Evolutionary conservation across 2,113 vertebrate species (phyloP), one percentile per base, ranked within the genome.

Genomic region (Microtus oregoni): DNA sequence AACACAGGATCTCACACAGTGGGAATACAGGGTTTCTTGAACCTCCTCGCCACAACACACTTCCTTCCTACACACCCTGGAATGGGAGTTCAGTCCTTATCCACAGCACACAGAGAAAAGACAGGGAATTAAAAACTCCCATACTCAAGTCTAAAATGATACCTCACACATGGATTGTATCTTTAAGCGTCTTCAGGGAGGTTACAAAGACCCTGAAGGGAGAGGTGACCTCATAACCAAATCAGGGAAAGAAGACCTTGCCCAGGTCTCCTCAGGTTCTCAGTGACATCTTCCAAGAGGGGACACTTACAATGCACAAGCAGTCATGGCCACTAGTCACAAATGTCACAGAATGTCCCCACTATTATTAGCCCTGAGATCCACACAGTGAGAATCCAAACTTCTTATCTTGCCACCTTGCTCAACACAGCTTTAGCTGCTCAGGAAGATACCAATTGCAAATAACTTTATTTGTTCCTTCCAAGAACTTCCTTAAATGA

Each of bases 21-120:
- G 22, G 3, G 47, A 47, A 12, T 0, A 1, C 0, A 3, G 35
- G 30, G 4, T 11, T 28, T 91, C 35, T 55, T 1, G 0, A 2
- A 12, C 3, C 14, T 50, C 22, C 63, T 52, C 7, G 41, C 9
- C 12, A 10, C 4, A 22, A 38, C 5, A 19, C 0, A 0, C 1
- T 0, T 11, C 32, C 47, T 26, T 11, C 32, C 47, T 26, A 55
- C 61, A 41, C 17, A 20, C n/a, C 55, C 41, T 50, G 3, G n/a
- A 11, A 47, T 8, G 12, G 41, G 20, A 15, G 35, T 10, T n/a
- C 81, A 72, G 35, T 75, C 32, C 28, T 89, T 7, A 76, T 9
- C 50, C 50, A 73, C 1, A 52, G 47, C 2, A 55, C 52, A 52
- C 41, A 63, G 15, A 63, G 50, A 87, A 79, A 96, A 52, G 17